Base-by-base conservation (phyloP, 1,140 invertebrate genomes). In the Drosophila oshimai region DNA sequence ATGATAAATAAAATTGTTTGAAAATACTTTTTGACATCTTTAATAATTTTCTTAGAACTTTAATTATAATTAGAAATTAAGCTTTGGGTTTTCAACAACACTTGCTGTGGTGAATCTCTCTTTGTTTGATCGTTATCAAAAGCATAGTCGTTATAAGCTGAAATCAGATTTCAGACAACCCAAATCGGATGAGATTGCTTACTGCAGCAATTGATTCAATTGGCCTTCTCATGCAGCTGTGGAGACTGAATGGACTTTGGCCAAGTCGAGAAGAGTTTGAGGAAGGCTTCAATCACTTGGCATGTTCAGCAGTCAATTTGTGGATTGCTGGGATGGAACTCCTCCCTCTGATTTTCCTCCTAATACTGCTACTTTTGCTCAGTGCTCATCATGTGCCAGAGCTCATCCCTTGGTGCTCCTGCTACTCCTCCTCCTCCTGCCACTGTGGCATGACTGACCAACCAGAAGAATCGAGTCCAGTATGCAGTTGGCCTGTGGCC, bases 301-400 rank as follows among this genome's bases (percentile, higher is more conserved):
- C 62, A 67, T 67, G 62, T 67, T 67, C 60, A 39, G 62, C 28
- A 67, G 58, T 67, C 62, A 67, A 67, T 67, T 67, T 67, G 62
- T 41, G 62, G 62, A 67, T 50, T 64, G 39, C 57, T 13, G 39
- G 41, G 29, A 64, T 67, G 42, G 28, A 12, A 17, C 44, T 39
- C 6, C 44, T 39, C 17, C n/a, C 13, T 6, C 9, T 12, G 4
- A 51, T 24, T 51, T 51, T 22, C 12, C 3, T 37, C 57, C n/a
- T 61, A 29, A 47, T 64, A 62, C 24, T 41, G 58, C 58, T 65
- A 65, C 62, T 67, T 65, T 50, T 15, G 20, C 61, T 57, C 33
- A 57, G 53, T 53, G 53, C 58, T 64, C 33, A 58, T 65, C 61
- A 13, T 47, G 20, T 37, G 26, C 20, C 24, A 17, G 12, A 49